These are phyloP conservation scores for Heliconius congener DNA, from an alignment of 1,140 invertebrate species.

Conservation along the genomic window DNA sequence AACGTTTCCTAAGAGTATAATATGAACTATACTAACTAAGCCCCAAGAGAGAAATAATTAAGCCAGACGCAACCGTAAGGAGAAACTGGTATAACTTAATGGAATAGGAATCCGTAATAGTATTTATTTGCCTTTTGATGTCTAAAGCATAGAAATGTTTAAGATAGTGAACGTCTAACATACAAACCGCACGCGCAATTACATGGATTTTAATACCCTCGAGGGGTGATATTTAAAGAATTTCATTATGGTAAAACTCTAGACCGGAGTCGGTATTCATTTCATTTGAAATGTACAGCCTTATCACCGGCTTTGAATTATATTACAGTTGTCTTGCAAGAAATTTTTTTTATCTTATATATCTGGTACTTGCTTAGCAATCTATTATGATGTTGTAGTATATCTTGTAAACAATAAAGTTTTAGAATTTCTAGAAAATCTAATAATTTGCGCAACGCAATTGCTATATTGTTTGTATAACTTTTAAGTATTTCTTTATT, in stretches of 20 bases:
- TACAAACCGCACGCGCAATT: constrained; percentile 60
- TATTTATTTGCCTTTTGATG: constrained; percentile 19
- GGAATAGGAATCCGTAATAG: not conserved
- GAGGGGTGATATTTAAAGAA: constrained; percentile 72
- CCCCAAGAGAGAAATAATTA: constrained; percentile 3
- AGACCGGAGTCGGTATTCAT: constrained; percentile 63
- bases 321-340: constrained; percentile 35
- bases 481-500: too few species aligned
- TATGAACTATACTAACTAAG: not conserved
- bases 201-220: constrained; percentile 68
- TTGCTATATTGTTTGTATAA: too few species aligned
- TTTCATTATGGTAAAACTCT: constrained; percentile 77
- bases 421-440: too few species aligned
- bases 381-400: not conserved
- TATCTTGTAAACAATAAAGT: not conserved
- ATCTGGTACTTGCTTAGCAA: constrained; percentile 8
- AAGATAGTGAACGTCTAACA: constrained; percentile 13
- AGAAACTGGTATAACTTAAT: not conserved
- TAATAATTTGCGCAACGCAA: too few species aligned
- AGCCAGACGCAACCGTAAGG: not conserved
- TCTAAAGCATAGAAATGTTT: constrained; percentile 14
- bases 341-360: constrained; percentile 18
- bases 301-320: constrained; percentile 56
- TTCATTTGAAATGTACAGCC: constrained; percentile 63
- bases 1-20: not conserved